Percentiles rank a stretch among this genome's conserved stretches.
Conservation (phyloP, 2,888 invertebrate genomes). For the Cephus pygmeus region DNA sequence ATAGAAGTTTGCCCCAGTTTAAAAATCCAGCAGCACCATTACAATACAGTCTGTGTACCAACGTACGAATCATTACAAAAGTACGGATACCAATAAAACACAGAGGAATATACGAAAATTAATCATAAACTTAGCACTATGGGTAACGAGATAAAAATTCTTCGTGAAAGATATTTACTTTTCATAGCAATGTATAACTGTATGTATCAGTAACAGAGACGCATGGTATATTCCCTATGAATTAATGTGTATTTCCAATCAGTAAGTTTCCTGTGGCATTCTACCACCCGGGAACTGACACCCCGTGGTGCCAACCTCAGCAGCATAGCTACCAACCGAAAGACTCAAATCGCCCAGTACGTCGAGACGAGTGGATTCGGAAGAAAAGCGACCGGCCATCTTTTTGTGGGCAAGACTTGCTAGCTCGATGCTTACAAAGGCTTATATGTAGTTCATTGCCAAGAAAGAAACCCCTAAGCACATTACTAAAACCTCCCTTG, state of each 20-base stretch:
- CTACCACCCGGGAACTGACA: background rate
- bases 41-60: background rate
- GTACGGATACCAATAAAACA: background rate
- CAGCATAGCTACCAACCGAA: background rate
- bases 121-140: background rate
- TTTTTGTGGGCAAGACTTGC: slow-evolving; percentile 18
- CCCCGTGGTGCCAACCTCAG: background rate
- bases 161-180: background rate
- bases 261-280: background rate
- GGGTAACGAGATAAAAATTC: background rate
- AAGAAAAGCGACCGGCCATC: background rate
- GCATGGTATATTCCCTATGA: background rate
- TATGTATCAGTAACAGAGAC: background rate
- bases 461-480: slow-evolving; percentile 62
- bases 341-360: background rate
- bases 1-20: background rate
- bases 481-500: slow-evolving; percentile 53
- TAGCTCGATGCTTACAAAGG: slow-evolving; percentile 54
- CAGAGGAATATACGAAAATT: background rate
- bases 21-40: background rate
- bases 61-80: background rate
- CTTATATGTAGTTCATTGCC: slow-evolving; percentile 60
- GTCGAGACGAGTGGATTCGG: background rate
- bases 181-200: background rate
- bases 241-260: background rate